Conservation (phyloP, 2,113 vertebrate species). For the Phalacrocorax carbo region DNA sequence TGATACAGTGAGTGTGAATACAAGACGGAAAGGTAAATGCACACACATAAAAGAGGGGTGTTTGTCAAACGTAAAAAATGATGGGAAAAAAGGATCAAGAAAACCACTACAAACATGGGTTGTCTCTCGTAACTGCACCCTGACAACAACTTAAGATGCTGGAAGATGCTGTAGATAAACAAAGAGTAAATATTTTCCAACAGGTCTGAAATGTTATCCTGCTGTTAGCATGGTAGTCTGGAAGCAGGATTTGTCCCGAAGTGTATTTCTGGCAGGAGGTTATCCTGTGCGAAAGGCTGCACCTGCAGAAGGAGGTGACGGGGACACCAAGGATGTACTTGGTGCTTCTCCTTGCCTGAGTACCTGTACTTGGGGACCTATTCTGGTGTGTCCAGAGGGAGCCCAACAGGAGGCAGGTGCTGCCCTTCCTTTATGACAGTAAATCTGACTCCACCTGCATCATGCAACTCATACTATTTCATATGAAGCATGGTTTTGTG, state of each 20-base stretch:
- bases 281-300: accelerated
- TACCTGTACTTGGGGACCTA: background rate
- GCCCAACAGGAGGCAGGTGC: accelerated
- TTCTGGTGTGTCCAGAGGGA: background rate
- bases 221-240: background rate
- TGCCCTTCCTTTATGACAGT: background rate
- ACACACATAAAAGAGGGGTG: background rate
- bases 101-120: background rate
- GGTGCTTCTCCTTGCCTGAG: background rate
- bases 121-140: background rate
- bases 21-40: background rate
- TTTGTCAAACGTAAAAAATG: background rate
- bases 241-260: background rate
- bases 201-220: background rate
- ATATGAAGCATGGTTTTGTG: background rate
- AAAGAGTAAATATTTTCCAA: background rate
- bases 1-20: background rate
- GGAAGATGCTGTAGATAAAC: background rate
- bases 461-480: background rate
- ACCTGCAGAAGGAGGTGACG: background rate
- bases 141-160: background rate
- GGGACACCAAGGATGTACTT: accelerated
- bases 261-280: background rate
- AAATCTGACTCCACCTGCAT: background rate
- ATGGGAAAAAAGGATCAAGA: background rate